Evolutionary conservation across 2,888 invertebrate genomes (phyloP), one percentile per base, ranked within the genome.

Genomic region (Leistus spinibarbis): DNA sequence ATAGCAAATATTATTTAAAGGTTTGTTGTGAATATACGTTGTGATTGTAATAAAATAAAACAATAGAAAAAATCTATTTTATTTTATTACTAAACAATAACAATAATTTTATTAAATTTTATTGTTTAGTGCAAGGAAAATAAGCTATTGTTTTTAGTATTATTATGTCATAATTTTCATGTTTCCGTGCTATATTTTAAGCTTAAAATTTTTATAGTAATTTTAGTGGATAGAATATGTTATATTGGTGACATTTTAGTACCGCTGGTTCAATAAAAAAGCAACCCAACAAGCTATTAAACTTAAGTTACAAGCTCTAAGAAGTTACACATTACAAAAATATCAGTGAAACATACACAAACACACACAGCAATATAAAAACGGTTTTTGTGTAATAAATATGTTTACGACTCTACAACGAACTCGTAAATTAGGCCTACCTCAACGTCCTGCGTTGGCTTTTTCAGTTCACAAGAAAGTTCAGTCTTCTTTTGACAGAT

Each of bases 391-490:
- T 22, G 64, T 54, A 71, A 40, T 71, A 71, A 70, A 70, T 40
- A 70, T 63, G 17, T 63, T 71, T 71, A 69, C 22, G 60, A 60
- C 22, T 69, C 57, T 62, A 40, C 22, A 69, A 71, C 56, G 68
- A 68, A 69, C 60, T 69, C 69, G 60, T 69, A 70, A 71, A 63
- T 69, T 54, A 71, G 63, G 71, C 71, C 71, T 71, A 71, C 71
- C 71, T 71, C 71, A 71, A 71, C 20, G 23, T 64, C 13, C 64
- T 24, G n/a, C 64, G 17, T 27, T 40, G 23, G 27, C 22, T 9
- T 10, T 63, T 40, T 27, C 65, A 17, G 63, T 22, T 40, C 40
- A 40, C 40, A 40, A n/a, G 40, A 40, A 10, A 7, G 40, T n/a
- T n/a, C 40, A 40, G 40, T 40, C 40, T 40, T 40, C 40, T 10